These are phyloP conservation scores for Dendrolimus houi DNA, from an alignment of 2,888 invertebrate species.

Conservation along the genomic window DNA sequence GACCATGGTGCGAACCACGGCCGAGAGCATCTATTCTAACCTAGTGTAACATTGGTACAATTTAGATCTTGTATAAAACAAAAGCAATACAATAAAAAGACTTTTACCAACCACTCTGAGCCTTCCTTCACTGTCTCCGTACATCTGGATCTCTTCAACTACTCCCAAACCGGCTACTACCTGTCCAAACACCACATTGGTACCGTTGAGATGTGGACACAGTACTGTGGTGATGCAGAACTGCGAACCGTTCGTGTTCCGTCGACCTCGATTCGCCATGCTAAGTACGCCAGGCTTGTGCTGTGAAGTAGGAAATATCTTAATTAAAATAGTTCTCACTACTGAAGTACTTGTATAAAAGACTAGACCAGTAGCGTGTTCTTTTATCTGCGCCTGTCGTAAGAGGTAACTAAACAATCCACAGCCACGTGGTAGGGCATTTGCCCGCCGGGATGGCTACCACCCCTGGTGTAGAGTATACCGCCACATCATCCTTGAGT, in stretches of 20 bases:
- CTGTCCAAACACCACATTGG: constrained; percentile 88
- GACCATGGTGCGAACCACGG: too few species aligned
- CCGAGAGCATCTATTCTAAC: too few species aligned
- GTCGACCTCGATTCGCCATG: constrained; percentile 86
- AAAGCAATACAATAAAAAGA: constrained; percentile 7
- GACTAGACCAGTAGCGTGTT: too few species aligned
- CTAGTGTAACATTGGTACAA: too few species aligned
- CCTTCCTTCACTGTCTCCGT: constrained; percentile 67
- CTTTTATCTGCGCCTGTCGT: too few species aligned
- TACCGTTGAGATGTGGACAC: constrained; percentile 86
- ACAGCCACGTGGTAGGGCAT: not conserved
- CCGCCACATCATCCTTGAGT: not conserved
- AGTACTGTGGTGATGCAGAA: constrained; percentile 91
- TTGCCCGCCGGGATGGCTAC: not conserved
- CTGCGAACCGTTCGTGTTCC: constrained; percentile 94
- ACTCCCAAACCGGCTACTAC: constrained; percentile 86
- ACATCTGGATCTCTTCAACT: constrained; percentile 81
- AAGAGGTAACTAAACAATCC: too few species aligned
- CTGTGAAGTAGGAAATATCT: constrained; percentile 39
- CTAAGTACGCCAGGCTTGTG: constrained; percentile 81
- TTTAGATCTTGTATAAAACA: not conserved
- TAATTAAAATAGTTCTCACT: not conserved
- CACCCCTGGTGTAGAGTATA: not conserved
- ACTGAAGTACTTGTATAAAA: too few species aligned
- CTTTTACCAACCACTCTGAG: constrained; percentile 70